A percentile compares a stretch with the other conserved stretches of the same genome.
Conservation (phyloP, 2,888 invertebrate genomes). For the Scrobipalpa atriplicella region DNA sequence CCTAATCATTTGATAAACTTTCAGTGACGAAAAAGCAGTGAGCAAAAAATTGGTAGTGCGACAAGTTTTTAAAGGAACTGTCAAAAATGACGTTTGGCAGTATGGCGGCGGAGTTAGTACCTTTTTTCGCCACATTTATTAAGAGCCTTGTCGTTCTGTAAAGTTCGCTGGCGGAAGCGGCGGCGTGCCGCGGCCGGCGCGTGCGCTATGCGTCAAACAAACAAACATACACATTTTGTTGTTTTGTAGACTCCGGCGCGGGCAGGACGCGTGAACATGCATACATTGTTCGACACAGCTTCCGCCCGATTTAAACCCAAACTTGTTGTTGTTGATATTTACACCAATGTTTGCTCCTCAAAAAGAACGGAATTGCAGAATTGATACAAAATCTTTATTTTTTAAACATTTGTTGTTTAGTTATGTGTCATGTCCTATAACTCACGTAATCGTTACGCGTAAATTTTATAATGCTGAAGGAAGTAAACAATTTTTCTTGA, state of each 20-base stretch:
- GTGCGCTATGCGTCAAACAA: slow-evolving; percentile 47
- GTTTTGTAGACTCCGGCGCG: slow-evolving; percentile 19
- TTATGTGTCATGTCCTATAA: background rate
- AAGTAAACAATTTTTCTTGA: slow-evolving; percentile 17
- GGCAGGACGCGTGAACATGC: slow-evolving; percentile 41
- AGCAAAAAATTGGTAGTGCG: background rate
- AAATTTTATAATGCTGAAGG: slow-evolving; percentile 10
- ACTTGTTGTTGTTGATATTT: slow-evolving; percentile 28
- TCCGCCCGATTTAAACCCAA: slow-evolving; percentile 45
- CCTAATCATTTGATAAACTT: background rate
- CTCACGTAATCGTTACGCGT: background rate
- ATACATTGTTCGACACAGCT: slow-evolving; percentile 38
- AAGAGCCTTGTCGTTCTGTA: background rate
- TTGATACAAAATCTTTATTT: slow-evolving; percentile 3
- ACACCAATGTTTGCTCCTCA: slow-evolving; percentile 32
- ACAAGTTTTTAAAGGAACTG: background rate
- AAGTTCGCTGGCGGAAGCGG: slow-evolving; percentile 30
- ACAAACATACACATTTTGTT: slow-evolving; percentile 43
- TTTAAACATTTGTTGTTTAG: slow-evolving; percentile 11
- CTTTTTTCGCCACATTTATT: too few species aligned
- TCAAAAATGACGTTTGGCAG: too few species aligned
- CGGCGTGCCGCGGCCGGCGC: slow-evolving; percentile 46
- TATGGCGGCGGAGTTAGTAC: too few species aligned
- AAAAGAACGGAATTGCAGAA: background rate
- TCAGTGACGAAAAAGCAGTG: background rate